A percentile compares a stretch with the other conserved stretches of the same genome.
These are phyloP conservation scores for Anagrus nilaparvatae DNA, from an alignment of 1,140 invertebrate genomes.

Conservation along the genomic window DNA sequence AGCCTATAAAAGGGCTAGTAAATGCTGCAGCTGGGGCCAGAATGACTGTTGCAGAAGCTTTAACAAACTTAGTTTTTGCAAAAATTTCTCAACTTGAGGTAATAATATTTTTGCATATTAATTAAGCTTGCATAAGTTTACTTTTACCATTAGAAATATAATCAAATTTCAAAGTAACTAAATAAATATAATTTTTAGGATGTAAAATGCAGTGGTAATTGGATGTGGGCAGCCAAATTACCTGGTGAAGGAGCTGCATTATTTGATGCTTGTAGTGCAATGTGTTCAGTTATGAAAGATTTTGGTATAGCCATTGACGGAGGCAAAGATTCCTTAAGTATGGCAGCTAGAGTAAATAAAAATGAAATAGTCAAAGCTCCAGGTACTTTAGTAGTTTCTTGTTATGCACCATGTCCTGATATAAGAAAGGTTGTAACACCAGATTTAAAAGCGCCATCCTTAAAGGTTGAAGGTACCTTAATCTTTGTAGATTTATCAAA, in stretches of 20 bases:
- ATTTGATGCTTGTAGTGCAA: slow-evolving; percentile 76
- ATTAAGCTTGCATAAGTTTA: too few species aligned
- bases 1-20: slow-evolving; percentile 88
- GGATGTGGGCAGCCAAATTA: slow-evolving; percentile 98
- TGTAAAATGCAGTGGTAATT: slow-evolving; percentile 95
- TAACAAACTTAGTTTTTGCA: slow-evolving; percentile 96
- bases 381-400: slow-evolving; percentile 87
- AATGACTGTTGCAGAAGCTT: slow-evolving; percentile 86
- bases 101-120: too few species aligned
- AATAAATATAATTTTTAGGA: slow-evolving; percentile 44
- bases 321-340: slow-evolving; percentile 95
- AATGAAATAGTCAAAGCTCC: slow-evolving; percentile 73
- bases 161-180: too few species aligned
- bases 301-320: slow-evolving; percentile 92
- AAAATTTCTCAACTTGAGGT: slow-evolving; percentile 67
- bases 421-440: slow-evolving; percentile 68
- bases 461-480: slow-evolving; percentile 43
- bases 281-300: slow-evolving; percentile 77
- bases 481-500: slow-evolving; percentile 61
- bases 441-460: slow-evolving; percentile 66
- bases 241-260: slow-evolving; percentile 81
- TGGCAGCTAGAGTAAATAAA: slow-evolving; percentile 77
- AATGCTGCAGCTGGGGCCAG: slow-evolving; percentile 73
- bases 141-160: too few species aligned
- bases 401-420: slow-evolving; percentile 89